These are phyloP conservation scores for Synaphobranchus kaupii DNA, from an alignment of 2,797 vertebrate species.

Conservation along the genomic window DNA sequence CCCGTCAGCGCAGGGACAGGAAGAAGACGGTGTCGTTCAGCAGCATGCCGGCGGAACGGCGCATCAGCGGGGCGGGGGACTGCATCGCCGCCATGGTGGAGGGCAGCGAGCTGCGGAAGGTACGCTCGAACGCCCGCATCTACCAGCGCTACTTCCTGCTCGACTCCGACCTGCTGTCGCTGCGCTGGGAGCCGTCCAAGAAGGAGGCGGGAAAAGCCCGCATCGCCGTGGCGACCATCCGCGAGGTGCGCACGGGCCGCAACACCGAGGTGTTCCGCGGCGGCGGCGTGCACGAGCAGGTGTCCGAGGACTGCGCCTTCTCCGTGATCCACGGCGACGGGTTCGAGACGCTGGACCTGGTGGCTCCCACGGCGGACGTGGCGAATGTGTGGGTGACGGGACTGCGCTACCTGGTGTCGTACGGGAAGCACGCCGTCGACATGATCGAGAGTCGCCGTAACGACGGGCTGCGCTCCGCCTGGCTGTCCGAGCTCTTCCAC, in stretches of 20 bases:
- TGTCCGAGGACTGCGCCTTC: conserved; percentile 92
- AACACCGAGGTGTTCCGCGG: conserved; percentile 94
- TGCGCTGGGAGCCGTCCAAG: conserved; percentile 94
- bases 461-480: conserved; percentile 87
- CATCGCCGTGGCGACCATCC: conserved; percentile 84
- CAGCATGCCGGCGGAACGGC: conserved; percentile 91
- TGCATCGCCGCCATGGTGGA: conserved; percentile 93
- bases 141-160: conserved; percentile 90
- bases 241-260: conserved; percentile 91
- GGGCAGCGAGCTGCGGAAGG: conserved; percentile 89
- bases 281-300: conserved; percentile 91
- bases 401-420: conserved; percentile 79
- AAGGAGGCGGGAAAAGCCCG: conserved; percentile 94
- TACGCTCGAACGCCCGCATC: conserved; percentile 88
- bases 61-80: conserved; percentile 91
- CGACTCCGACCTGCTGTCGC: conserved; percentile 87
- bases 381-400: conserved; percentile 96
- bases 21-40: conserved; percentile 96
- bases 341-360: conserved; percentile 90
- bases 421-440: conserved; percentile 89
- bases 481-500: conserved; percentile 85
- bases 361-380: conserved; percentile 88
- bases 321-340: conserved; percentile 91
- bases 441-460: conserved; percentile 88
- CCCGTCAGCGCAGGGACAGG: conserved; percentile 84